phyloP scores from a whole-genome alignment of 2,113 vertebrate species.

The Indicator maculatus region DNA sequence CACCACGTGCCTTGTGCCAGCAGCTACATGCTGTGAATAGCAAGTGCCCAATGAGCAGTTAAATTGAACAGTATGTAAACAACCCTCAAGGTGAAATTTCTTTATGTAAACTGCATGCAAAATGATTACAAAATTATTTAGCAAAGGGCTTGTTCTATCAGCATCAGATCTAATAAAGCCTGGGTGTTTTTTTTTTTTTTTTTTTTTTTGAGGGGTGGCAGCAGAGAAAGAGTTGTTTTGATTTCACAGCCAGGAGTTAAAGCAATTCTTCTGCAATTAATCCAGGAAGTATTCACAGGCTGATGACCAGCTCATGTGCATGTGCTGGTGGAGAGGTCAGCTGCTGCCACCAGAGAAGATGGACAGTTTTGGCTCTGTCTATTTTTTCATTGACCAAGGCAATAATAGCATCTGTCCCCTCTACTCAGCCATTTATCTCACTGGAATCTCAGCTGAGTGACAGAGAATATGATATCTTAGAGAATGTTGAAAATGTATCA shows the following conservation, averaged over 20 bases:
- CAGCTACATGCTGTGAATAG: constrained; percentile 28
- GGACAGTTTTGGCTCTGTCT: not conserved
- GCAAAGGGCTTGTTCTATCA: not conserved
- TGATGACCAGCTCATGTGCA: not conserved
- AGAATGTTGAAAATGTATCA: not conserved
- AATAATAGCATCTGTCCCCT: not conserved
- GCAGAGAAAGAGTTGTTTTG: not conserved
- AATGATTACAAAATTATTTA: constrained; percentile 16
- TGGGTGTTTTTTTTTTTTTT: not conserved
- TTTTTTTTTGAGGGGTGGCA: not conserved
- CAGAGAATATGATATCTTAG: not conserved
- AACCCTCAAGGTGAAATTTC: constrained; percentile 7
- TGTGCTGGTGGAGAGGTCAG: not conserved
- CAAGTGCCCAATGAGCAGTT: not conserved
- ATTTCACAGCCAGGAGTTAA: not conserved
- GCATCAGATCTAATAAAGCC: not conserved
- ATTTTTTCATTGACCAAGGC: not conserved
- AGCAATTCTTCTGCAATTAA: not conserved
- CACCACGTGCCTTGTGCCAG: not conserved
- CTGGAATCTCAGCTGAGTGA: not conserved
- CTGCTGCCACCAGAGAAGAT: not conserved
- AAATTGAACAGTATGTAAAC: constrained; percentile 24
- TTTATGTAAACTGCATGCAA: not conserved
- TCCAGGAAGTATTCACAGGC: not conserved
- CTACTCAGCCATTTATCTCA: not conserved